Conservation (phyloP, 2,797 vertebrate genomes). For the Tragelaphus eurycerus region DNA sequence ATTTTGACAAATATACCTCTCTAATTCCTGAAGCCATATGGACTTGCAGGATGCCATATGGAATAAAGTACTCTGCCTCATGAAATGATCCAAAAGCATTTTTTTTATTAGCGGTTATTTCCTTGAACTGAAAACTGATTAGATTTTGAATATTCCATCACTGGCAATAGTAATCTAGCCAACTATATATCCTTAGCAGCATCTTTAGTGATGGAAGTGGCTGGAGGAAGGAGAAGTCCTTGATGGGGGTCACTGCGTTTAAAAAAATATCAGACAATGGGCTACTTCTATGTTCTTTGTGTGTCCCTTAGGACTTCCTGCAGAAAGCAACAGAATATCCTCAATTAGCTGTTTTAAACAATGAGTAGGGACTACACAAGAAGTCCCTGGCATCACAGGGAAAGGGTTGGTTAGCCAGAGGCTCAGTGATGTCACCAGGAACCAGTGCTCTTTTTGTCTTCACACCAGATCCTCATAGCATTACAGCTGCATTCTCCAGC, state of each 20-base stretch:
- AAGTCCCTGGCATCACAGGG: not conserved
- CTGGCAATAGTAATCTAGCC: conserved; percentile 65
- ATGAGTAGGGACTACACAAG: not conserved
- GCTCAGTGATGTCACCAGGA: accelerated
- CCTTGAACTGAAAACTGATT: conserved; percentile 79
- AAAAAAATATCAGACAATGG: not conserved
- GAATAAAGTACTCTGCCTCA: conserved; percentile 74
- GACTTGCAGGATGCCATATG: conserved; percentile 78
- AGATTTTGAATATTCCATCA: conserved; percentile 82
- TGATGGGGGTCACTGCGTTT: not conserved
- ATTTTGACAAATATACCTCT: conserved; percentile 79
- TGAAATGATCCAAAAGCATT: conserved; percentile 79
- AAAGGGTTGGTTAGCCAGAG: not conserved
- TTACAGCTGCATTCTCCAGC: not conserved
- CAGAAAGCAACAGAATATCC: not conserved
- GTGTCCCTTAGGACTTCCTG: not conserved
- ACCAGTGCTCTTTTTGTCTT: not conserved
- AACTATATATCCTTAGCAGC: conserved; percentile 64
- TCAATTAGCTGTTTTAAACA: not conserved
- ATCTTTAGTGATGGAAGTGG: conserved; percentile 61
- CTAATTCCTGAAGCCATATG: conserved; percentile 83
- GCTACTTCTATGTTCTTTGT: not conserved
- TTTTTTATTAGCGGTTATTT: conserved; percentile 82
- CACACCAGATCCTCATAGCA: not conserved
- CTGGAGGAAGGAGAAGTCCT: conserved; percentile 5